Conservation (phyloP, 2,797 vertebrate genomes). For the Phylloscopus collybita region DNA sequence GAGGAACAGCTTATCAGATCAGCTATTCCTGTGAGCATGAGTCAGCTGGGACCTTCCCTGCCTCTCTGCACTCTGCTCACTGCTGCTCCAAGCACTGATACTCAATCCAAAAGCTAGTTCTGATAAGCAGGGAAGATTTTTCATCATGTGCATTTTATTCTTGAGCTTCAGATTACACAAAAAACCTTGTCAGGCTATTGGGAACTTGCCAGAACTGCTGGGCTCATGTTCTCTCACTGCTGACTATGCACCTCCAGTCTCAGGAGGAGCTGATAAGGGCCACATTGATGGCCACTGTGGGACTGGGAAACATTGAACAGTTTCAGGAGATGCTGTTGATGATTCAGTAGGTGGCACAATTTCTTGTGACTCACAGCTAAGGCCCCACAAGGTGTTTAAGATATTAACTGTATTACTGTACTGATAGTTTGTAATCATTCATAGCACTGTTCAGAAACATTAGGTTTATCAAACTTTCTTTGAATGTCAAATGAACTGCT, state of each 20-base stretch:
- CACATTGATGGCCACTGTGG: accelerated
- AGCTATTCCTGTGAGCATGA: constrained; percentile 28
- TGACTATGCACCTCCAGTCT: neutral
- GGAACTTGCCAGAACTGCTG: neutral
- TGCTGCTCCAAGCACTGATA: neutral
- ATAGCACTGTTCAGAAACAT: neutral
- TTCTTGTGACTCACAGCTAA: neutral
- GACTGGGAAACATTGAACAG: neutral
- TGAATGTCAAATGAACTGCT: neutral
- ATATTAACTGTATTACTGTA: neutral
- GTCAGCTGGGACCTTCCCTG: constrained; percentile 49
- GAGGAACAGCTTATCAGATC: constrained; percentile 37
- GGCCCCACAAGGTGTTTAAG: neutral
- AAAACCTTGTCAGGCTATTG: neutral
- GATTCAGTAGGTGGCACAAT: neutral
- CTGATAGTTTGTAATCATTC: neutral
- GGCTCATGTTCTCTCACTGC: neutral
- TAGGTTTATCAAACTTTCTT: neutral
- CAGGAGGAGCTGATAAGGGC: neutral
- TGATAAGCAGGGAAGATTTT: neutral
- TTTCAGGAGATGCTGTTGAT: neutral
- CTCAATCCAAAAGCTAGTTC: neutral
- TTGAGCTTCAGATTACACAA: neutral
- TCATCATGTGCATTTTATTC: neutral
- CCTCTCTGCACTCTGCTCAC: neutral